Evolutionary conservation across 2,797 vertebrate species (phyloP), one percentile per base, ranked within the genome.

Genomic region (Chiloscyllium punctatum): DNA sequence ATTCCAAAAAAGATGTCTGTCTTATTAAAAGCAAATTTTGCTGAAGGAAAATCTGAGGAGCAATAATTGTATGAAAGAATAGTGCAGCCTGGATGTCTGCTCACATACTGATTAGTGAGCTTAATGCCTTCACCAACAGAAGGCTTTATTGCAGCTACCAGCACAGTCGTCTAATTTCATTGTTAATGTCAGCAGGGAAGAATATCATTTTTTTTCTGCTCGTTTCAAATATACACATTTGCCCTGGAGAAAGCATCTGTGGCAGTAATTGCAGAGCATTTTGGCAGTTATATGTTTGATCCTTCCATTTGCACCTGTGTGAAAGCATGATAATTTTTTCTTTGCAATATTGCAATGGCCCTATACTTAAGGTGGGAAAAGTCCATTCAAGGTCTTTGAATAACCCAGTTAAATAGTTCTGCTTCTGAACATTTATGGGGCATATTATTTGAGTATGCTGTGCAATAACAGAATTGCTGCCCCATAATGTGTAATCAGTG

Each of bases 161-260:
- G 88, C 53, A 66, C 88, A 66, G 57, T 91, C 57, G n/a, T 66
- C 88, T 91, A 30, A 91, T 91, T 91, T 91, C 88, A 91, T 91
- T 91, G 53, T 91, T 57, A 91, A 91, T 91, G 88, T 66, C 57
- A 90, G 48, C 82, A 30, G 87, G 87, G 51, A 91, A 53, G 88
- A 91, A 30, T 91, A 91, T 91, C 27, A 66, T 91, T 91, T 66
- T n/a, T 48, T 48, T 91, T 15, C 82, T 30, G 53, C 88, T 66
- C 82, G 48, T 21, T 48, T 42, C 21, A 66, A n/a, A 91, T 66
- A 57, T 30, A 91, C 33, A 62, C 57, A 66, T 91, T 91, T 91
- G 88, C 88, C 88, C 88, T 91, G 15, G 88, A 91, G 88, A 66
- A 57, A 91, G 48, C 48, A 90, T 90, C 53, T 33, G 79, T 42